Conservation (phyloP, 2,888 invertebrate genomes). For the Muschampia plurimacula region DNA sequence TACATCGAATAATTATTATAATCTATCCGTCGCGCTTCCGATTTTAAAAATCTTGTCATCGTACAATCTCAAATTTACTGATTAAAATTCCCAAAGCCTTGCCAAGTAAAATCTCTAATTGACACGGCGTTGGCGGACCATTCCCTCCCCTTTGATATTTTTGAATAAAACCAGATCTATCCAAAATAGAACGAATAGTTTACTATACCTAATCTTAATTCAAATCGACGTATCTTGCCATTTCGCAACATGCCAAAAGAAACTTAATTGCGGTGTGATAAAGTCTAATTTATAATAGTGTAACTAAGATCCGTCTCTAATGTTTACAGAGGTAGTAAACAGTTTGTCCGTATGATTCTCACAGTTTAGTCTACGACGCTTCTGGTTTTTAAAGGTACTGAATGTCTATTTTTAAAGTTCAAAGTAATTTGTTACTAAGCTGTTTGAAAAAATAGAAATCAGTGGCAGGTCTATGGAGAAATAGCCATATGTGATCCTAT, state of each 20-base stretch:
- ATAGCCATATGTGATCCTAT: no score
- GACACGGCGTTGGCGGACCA: slow-evolving; percentile 42
- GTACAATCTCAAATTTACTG: neutral
- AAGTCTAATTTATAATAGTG: neutral
- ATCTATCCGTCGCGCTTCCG: neutral
- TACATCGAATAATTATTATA: no score
- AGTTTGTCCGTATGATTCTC: slow-evolving; percentile 18
- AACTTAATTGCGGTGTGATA: slow-evolving; percentile 1
- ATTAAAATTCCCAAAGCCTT: slow-evolving; percentile 16
- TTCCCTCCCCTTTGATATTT: slow-evolving; percentile 48
- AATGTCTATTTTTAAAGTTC: slow-evolving; percentile 18
- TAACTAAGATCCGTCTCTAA: neutral
- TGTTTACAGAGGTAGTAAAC: slow-evolving; percentile 35
- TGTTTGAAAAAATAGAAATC: neutral
- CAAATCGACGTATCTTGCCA: slow-evolving; percentile 10
- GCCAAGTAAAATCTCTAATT: slow-evolving; percentile 47
- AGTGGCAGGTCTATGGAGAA: neutral
- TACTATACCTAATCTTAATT: slow-evolving; percentile 44
- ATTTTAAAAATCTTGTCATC: slow-evolving; percentile 1
- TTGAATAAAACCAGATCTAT: slow-evolving; percentile 57
- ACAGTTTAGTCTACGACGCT: slow-evolving; percentile 33
- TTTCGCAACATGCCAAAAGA: neutral
- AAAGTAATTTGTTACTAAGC: neutral
- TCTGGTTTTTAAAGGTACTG: slow-evolving; percentile 2
- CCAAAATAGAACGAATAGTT: slow-evolving; percentile 59